Evolutionary conservation across 1,140 invertebrate genomes (phyloP), one percentile per base, ranked within the genome.

Genomic region (Myzus persicae): DNA sequence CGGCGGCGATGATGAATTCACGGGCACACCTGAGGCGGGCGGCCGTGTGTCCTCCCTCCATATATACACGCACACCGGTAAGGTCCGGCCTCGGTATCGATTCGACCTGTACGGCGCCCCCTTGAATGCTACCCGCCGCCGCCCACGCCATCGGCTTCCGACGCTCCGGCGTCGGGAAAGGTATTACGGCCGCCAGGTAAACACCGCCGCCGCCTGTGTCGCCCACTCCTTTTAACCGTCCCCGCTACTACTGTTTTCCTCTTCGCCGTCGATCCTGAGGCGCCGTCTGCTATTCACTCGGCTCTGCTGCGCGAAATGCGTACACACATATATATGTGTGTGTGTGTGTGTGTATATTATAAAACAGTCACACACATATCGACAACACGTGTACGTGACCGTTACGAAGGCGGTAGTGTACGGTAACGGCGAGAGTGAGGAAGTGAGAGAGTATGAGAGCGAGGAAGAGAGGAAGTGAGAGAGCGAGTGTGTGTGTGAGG

Each of bases 1-100:
- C 14, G 76, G 91, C 44, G 91, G 81, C 46, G 91, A 51, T 85
- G 91, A 85, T 85, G 91, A 93, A 93, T 93, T 93, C 91, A 93
- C 91, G 46, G 91, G 91, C 91, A 93, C 91, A 93, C 91, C 91
- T 93, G 91, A 93, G 91, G 91, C 91, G 91, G 91, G 91, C 91
- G 81, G 76, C 90, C 90, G 67, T 26, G 59, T 93, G 81, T 93
- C 44, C 76, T 81, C 67, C 90, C n/a, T 46, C 59, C 51, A 40
- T 85, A 85, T 84, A 40, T 54, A 85, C 81, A 48, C 81, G 81
- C 44, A 26, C 81, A 85, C 91, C 76, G 91, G 91, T 93, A 93
- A 93, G 91, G 91, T 93, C 91, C 91, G 91, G 90, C 90, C 54
- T 76, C 90, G 59, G 91, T 93, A 93, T 93, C 91, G 91, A 93